Base-by-base conservation (phyloP, 1,140 invertebrate genomes). In the Drosophila baimaii region DNA sequence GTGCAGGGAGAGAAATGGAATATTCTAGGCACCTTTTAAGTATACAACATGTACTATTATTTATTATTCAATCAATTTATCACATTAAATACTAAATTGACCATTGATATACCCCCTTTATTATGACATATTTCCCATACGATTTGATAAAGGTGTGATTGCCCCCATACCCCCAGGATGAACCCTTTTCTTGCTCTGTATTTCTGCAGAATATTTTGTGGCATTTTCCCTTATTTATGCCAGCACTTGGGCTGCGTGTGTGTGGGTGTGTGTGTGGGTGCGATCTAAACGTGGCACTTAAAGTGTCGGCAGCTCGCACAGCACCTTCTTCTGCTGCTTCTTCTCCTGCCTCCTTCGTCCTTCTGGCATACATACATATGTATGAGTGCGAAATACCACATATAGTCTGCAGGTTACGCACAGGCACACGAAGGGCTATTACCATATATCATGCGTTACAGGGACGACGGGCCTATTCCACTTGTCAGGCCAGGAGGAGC, bases 381-480 rank as follows among this genome's bases (percentile, higher is more conserved):
- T 70, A 83, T 77, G 71, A 74, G 71, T 65, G 41, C 39, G 59
- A 35, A 35, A 41, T 56, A 59, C 59, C 51, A 23, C 51, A 35
- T 54, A 33, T 41, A 61, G 46, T 59, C 33, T 54, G 61, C 27
- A 46, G 77, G 76, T 63, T 52, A 64, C 59, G 44, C 47, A 64
- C 46, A 44, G 33, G 31, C 49, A 61, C 23, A 46, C 2, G n/a
- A 31, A 17, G 25, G 52, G 68, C 77, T 70, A 88, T 88, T 88
- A 89, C 84, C 84, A 89, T 88, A 88, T 79, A 80, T 88, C 84
- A 88, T 88, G 84, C 84, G 66, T 88, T 74, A 65, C 66, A 89
- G 61, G 79, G 79, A 25, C 31, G 31, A 35, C 19, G 51, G 19
- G 84, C 73, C 83, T 69, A 78, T 81, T 89, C 64, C 77, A 71